A percentile compares a stretch with the other conserved stretches of the same genome.
phyloP scores from a whole-genome alignment of 2,797 vertebrate genomes.

The Xiphorhynchus erythropygius region DNA sequence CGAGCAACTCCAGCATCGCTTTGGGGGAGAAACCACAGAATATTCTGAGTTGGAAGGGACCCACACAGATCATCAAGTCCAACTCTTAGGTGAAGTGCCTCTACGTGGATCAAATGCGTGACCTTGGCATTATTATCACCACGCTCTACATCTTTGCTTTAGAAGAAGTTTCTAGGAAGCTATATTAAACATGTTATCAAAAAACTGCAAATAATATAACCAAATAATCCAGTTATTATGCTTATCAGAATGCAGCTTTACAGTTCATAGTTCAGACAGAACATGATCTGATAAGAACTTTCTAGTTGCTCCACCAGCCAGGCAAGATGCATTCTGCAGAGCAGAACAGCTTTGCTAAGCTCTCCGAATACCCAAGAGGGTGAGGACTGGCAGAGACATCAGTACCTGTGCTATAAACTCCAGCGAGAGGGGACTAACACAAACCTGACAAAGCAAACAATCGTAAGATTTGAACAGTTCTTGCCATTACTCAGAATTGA shows the following conservation, averaged over 20 bases:
- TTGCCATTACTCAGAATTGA: neutral
- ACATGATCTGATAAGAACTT: neutral
- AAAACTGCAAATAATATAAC: neutral
- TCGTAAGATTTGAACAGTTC: neutral
- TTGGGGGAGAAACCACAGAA: neutral
- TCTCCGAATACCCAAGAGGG: neutral
- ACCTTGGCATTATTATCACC: neutral
- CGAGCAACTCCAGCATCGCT: neutral
- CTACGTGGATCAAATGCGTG: neutral
- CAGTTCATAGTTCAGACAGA: neutral
- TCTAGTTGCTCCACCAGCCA: neutral
- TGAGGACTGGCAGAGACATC: neutral
- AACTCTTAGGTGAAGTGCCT: neutral
- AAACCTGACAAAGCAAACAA: neutral
- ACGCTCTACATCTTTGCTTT: neutral
- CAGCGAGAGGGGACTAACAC: neutral
- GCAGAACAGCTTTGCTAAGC: neutral
- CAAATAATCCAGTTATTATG: neutral
- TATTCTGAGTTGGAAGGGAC: neutral
- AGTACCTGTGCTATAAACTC: neutral
- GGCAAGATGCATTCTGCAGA: neutral
- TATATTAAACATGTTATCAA: neutral
- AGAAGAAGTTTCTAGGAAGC: neutral
- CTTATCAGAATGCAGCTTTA: neutral
- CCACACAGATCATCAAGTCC: neutral